Percentiles rank a stretch among this genome's conserved stretches.
Conservation (phyloP, 2,888 invertebrate genomes). For the Dastarcus helophoroides region DNA sequence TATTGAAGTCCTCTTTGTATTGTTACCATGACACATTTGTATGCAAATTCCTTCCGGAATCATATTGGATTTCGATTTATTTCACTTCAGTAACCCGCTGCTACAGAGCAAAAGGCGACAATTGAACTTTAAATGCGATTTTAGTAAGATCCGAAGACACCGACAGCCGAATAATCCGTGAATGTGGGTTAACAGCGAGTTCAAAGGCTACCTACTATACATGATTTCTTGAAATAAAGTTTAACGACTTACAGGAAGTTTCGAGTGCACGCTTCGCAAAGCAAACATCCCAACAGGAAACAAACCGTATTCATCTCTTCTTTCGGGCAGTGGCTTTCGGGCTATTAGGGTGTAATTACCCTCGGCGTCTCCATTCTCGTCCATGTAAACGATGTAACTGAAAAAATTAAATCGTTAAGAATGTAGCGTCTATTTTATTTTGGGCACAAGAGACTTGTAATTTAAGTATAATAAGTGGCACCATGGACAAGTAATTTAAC, state of each 20-base stretch:
- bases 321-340: constrained; percentile 31
- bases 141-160: neutral
- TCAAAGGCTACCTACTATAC: neutral
- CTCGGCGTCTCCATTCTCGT: constrained; percentile 83
- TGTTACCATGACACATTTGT: too few species aligned
- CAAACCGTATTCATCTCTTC: constrained; percentile 47
- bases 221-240: too few species aligned
- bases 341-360: constrained; percentile 87
- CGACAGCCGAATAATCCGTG: neutral
- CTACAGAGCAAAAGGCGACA: too few species aligned
- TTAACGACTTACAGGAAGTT: constrained; percentile 58
- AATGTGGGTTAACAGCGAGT: neutral
- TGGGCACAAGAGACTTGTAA: too few species aligned
- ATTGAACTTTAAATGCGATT: neutral
- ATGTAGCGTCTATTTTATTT: too few species aligned
- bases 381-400: constrained; percentile 86
- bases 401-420: constrained; percentile 14
- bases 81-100: too few species aligned
- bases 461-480: too few species aligned
- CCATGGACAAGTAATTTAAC: too few species aligned
- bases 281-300: constrained; percentile 70
- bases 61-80: too few species aligned
- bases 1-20: too few species aligned
- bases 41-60: too few species aligned
- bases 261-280: constrained; percentile 43